These are phyloP conservation scores for Amazona guildingii DNA, from an alignment of 2,113 vertebrate species.

Conservation along the genomic window DNA sequence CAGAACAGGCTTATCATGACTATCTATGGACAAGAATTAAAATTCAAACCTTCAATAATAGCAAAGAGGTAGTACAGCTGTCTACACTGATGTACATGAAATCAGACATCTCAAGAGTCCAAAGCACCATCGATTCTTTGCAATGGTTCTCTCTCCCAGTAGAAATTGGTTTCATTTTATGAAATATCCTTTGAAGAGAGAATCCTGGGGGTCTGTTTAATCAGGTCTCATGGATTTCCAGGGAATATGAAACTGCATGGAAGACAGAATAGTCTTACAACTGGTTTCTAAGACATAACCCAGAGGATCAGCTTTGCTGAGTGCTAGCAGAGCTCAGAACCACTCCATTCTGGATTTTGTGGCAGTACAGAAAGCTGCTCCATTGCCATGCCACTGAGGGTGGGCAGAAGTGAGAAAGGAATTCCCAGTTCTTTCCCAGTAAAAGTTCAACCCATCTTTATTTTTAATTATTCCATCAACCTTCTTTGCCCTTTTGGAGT, in stretches of 20 bases:
- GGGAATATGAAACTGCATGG: neutral
- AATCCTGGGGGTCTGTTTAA: neutral
- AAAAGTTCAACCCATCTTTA: neutral
- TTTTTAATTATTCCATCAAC: neutral
- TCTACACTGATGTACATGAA: neutral
- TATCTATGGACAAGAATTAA: neutral
- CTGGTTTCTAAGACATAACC: neutral
- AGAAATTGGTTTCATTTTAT: neutral
- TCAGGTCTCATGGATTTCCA: neutral
- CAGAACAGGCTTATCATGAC: neutral
- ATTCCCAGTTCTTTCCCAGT: neutral
- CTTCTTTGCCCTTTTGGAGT: neutral
- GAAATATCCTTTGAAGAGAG: neutral
- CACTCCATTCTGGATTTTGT: neutral
- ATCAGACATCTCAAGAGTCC: neutral
- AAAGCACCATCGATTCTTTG: neutral
- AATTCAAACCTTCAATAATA: neutral
- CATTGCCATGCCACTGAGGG: neutral
- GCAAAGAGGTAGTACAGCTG: neutral
- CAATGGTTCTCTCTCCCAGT: neutral
- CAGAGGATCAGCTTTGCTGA: neutral
- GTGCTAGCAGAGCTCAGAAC: neutral
- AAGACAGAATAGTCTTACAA: neutral
- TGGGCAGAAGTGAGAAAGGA: neutral
- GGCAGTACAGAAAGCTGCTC: neutral